Evolutionary conservation across 2,888 invertebrate genomes (phyloP).

Genomic region (Aporophyla lueneburgensis): DNA sequence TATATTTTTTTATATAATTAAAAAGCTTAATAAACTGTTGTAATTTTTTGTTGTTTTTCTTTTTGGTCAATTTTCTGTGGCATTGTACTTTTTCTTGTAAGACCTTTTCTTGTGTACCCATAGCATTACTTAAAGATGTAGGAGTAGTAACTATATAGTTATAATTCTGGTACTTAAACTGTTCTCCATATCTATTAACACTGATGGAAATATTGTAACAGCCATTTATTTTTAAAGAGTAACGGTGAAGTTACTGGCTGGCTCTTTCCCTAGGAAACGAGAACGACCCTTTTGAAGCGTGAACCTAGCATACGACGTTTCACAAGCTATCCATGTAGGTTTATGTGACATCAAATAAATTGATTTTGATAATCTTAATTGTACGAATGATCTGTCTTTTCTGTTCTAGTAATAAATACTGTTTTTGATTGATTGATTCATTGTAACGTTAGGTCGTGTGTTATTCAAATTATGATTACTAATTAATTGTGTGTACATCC

Average conservation of each 20-base stretch:
- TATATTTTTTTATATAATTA: not conserved
- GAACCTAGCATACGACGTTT: no score
- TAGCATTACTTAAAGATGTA: not conserved
- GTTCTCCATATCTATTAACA: not conserved
- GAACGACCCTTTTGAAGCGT: no score
- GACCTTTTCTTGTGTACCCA: no score
- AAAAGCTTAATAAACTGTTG: not conserved
- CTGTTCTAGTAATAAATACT: not conserved
- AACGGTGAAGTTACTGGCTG: no score
- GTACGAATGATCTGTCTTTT: not conserved
- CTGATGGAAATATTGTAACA: not conserved
- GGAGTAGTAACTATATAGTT: not conserved
- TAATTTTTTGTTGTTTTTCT: not conserved
- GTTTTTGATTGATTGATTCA: not conserved
- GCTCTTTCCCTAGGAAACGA: no score
- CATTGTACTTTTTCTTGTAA: not conserved
- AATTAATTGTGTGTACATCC: slow-evolving; percentile 39
- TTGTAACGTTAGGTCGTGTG: not conserved
- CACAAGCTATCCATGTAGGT: no score
- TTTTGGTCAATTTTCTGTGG: no score
- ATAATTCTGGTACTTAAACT: not conserved
- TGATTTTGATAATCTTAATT: not conserved
- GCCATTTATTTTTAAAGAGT: not conserved
- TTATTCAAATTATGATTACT: slow-evolving; percentile 17
- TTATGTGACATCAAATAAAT: no score